phyloP scores from a whole-genome alignment of 2,888 invertebrate species.

The Drosophila ustulata region DNA sequence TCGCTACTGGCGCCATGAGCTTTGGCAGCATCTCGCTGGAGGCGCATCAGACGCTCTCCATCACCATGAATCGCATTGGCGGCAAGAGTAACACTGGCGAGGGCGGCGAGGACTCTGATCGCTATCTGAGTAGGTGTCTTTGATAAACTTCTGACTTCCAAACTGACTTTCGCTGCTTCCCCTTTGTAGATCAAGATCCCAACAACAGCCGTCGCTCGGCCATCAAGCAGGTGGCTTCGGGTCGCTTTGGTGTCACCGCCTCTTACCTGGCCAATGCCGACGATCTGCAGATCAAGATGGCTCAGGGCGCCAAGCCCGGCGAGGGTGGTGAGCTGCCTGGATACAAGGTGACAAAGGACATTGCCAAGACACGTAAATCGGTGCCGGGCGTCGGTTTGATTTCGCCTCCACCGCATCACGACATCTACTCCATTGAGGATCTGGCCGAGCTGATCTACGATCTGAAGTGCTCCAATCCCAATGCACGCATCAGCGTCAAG shows the following conservation, averaged over 20 bases:
- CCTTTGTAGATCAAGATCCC: constrained; percentile 88
- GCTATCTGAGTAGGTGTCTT: constrained; percentile 88
- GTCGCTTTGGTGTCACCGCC: constrained; percentile 99
- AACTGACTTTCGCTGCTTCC: not conserved
- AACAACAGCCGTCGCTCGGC: constrained; percentile 94
- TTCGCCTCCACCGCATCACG: constrained; percentile 99
- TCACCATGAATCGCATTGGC: constrained; percentile 98
- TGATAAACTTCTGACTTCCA: not conserved
- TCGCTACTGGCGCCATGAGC: constrained; percentile 94
- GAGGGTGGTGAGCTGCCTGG: constrained; percentile 99
- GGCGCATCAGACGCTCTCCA: constrained; percentile 96
- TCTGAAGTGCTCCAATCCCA: constrained; percentile 98
- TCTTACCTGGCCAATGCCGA: constrained; percentile 98
- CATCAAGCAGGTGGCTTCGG: constrained; percentile 99
- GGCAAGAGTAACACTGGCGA: constrained; percentile 99
- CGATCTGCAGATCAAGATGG: constrained; percentile 99
- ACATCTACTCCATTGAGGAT: constrained; percentile 99
- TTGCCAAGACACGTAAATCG: constrained; percentile 97
- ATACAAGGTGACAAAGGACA: constrained; percentile 96
- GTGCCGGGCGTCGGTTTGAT: constrained; percentile 98
- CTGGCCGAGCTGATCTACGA: constrained; percentile 99
- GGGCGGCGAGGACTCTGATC: constrained; percentile 94
- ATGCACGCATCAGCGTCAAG: constrained; percentile 98
- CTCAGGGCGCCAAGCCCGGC: constrained; percentile 99
- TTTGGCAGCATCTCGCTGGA: constrained; percentile 98